phyloP scores from a whole-genome alignment of 2,888 invertebrate species.

The Leptothorax acervorum region DNA sequence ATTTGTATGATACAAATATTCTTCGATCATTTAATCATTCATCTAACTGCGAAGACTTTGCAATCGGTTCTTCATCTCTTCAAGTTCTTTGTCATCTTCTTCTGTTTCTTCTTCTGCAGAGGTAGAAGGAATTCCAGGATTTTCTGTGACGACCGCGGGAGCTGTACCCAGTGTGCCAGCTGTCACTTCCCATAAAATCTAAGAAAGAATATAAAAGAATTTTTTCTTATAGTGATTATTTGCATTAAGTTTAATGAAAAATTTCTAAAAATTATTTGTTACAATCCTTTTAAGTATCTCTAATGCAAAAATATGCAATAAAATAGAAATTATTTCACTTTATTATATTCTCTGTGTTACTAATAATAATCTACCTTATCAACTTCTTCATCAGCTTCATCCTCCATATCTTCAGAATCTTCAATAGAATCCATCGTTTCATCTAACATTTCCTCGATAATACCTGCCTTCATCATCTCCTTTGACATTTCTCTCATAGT shows the following conservation, averaged over 20 bases:
- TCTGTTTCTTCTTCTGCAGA: conserved; percentile 89
- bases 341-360: not conserved
- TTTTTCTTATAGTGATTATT: conserved; percentile 13
- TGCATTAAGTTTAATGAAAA: conserved; percentile 1
- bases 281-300: not conserved
- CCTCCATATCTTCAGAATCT: conserved; percentile 98
- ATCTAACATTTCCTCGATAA: conserved; percentile 99
- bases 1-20: conserved; percentile 19
- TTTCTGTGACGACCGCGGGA: conserved; percentile 92
- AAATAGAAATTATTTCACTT: not conserved
- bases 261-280: not conserved
- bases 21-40: conserved; percentile 58
- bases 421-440: conserved; percentile 98
- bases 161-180: conserved; percentile 97
- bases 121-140: conserved; percentile 87
- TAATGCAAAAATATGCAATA: not conserved
- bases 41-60: conserved; percentile 94
- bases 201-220: conserved; percentile 51
- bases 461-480: conserved; percentile 99
- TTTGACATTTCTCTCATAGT: conserved; percentile 99
- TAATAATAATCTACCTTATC: conserved; percentile 89
- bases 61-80: conserved; percentile 96
- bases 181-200: conserved; percentile 95
- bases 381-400: conserved; percentile 97
- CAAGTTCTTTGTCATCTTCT: conserved; percentile 92